These are phyloP conservation scores for Dicaeum eximium DNA, from an alignment of 2,113 vertebrate species.

Conservation along the genomic window DNA sequence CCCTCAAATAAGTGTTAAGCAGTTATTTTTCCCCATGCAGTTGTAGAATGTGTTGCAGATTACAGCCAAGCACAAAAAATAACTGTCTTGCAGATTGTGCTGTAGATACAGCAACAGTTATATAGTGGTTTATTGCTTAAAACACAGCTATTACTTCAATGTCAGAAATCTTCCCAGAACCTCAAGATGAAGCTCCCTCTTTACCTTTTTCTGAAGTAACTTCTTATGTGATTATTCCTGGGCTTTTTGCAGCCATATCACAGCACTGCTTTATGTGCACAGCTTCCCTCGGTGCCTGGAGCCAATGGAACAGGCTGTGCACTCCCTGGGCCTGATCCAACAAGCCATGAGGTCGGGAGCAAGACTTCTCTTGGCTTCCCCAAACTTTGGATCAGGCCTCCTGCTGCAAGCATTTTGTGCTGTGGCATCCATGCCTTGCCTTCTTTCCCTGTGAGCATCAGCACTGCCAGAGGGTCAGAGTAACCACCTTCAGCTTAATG, in stretches of 20 bases:
- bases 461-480: neutral
- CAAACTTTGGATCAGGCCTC: neutral
- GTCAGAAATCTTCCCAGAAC: neutral
- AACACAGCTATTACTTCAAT: neutral
- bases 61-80: neutral
- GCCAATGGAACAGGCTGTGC: neutral
- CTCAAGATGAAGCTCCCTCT: neutral
- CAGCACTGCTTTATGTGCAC: neutral
- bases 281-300: neutral
- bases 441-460: neutral
- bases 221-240: neutral
- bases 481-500: neutral
- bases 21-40: constrained; percentile 24
- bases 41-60: constrained; percentile 29
- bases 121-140: neutral
- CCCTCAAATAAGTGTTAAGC: constrained; percentile 5
- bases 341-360: neutral
- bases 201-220: neutral
- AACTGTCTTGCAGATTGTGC: neutral
- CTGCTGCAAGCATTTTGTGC: neutral
- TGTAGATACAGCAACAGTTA: neutral
- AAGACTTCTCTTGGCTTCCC: neutral
- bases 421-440: rapidly evolving
- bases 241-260: neutral
- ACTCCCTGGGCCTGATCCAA: neutral